phyloP scores from a whole-genome alignment of 2,797 vertebrate genomes.

The Poliocrania exsul region DNA sequence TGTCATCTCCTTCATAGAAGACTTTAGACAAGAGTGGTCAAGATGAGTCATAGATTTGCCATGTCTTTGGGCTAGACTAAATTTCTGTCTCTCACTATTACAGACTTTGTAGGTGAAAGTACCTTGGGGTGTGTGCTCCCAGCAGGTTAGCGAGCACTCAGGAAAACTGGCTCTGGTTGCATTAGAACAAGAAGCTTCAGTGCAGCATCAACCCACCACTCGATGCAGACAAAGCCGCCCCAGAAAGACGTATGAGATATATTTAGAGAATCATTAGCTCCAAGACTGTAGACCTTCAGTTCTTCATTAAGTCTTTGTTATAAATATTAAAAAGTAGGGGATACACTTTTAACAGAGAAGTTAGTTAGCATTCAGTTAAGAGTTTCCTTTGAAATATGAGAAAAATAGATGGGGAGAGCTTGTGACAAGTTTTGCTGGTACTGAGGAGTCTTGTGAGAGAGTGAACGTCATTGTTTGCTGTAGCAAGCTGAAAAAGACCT shows the following conservation, averaged over 20 bases:
- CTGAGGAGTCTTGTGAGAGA: not conserved
- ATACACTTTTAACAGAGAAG: not conserved
- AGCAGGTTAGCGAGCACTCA: not conserved
- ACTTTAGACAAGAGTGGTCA: not conserved
- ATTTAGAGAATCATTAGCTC: not conserved
- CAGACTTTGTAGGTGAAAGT: not conserved
- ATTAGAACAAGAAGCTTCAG: not conserved
- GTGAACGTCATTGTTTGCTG: not conserved
- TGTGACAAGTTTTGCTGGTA: not conserved
- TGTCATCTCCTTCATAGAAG: not conserved
- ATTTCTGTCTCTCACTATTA: not conserved
- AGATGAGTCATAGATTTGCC: not conserved
- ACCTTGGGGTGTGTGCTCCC: not conserved
- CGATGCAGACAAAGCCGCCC: not conserved
- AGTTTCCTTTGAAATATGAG: not conserved
- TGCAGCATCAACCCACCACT: not conserved
- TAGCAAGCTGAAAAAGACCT: not conserved
- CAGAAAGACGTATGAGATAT: not conserved
- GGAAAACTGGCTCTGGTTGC: not conserved
- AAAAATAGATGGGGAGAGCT: not conserved
- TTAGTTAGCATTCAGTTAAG: not conserved
- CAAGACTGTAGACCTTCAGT: not conserved
- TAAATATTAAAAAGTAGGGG: not conserved
- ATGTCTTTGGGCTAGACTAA: not conserved
- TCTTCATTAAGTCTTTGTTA: not conserved